Evolutionary conservation across 2,113 vertebrate species (phyloP), one percentile per base, ranked within the genome.

Genomic region (Tenebrosternarchus preto): DNA sequence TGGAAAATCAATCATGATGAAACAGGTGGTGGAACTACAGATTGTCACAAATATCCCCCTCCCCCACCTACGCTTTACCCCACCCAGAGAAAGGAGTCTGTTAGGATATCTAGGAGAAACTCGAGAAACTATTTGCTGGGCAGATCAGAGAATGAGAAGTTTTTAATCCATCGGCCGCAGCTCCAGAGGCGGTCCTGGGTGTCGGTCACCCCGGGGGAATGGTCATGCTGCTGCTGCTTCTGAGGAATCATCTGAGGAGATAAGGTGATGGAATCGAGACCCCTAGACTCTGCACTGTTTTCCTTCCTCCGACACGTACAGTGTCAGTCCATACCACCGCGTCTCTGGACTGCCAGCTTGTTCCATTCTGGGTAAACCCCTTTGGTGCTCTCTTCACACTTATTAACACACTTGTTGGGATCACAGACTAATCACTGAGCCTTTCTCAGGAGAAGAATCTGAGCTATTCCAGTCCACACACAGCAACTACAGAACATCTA

Each of bases 1-100:
- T 25, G 67, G 68, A 55, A 72, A 78, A 82, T 87, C 84, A 85
- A 84, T 87, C 82, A 78, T 33, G 29, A 20, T 76, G 73, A 84
- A 84, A 84, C 61, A 73, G 70, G 31, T 53, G 64, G 66, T 66
- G 36, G 67, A 78, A 68, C 43, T 64, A 71, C 61, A 80, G 80
- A 80, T 67, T 63, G 79, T 76, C 73, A 73, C 73, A 71, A 73
- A 84, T 77, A 69, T 60, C 70, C 63, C 76, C 50, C n/a, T 29
- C n/a, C 55, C 72, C 5, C 33, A 36, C 43, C 50, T 69, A 11
- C 43, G 2, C 7, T 15, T 15, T 15, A 2, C 43, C 8, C 12
- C 43, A 11, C 12, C 66, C 22, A 75, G 71, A 82, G 72, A 70
- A 70, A 56, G 27, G 80, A 73, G 68, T 77, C 73, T 84, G 79